Evolutionary conservation across 53 echinoderm and acorn worm species (phyloP).

Genomic region (Paracentrotus lividus): DNA sequence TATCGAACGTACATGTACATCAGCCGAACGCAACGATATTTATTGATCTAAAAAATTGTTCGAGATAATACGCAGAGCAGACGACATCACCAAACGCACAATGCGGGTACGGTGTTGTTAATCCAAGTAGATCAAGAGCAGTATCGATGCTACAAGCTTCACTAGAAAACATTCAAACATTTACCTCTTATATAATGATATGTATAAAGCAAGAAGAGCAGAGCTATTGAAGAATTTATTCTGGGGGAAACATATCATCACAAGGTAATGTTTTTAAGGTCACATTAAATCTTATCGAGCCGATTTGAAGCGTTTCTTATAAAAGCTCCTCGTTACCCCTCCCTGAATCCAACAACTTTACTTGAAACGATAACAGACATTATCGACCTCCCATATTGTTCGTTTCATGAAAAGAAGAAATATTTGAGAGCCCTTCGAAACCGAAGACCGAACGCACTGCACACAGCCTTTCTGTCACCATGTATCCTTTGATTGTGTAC

Average conservation of each 20-base stretch:
- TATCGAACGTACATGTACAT: background rate
- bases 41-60: background rate
- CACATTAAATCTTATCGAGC: no score
- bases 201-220: background rate
- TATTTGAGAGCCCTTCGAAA: background rate
- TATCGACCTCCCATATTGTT: slow-evolving; percentile 58
- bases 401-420: slow-evolving; percentile 42
- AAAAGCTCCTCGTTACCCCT: background rate
- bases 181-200: background rate
- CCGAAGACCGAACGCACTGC: background rate
- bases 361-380: background rate
- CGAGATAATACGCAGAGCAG: background rate
- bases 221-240: background rate
- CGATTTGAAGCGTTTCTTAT: no score
- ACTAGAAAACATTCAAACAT: background rate
- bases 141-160: background rate
- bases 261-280: background rate
- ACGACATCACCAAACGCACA: background rate
- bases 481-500: background rate
- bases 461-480: slow-evolving; percentile 20
- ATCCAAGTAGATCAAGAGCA: slow-evolving; percentile 20
- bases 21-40: background rate
- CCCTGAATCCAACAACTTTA: background rate
- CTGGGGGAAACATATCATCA: background rate
- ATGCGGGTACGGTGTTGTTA: background rate